phyloP scores from a whole-genome alignment of 2,797 vertebrate species.

The Mallotus villosus region DNA sequence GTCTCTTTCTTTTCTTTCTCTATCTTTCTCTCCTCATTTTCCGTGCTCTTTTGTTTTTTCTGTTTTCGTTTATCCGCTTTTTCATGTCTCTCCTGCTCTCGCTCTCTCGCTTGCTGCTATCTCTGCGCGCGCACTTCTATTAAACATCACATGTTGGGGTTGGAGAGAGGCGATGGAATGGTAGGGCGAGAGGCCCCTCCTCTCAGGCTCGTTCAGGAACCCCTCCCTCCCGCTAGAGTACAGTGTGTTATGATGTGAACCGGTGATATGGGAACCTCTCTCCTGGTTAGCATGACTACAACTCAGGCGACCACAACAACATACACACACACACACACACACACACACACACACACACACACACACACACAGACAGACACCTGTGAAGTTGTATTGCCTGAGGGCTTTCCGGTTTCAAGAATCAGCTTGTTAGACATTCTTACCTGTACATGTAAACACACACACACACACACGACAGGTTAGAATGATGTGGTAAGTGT shows the following conservation, averaged over 20 bases:
- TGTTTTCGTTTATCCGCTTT: too few species aligned
- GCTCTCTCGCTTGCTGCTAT: too few species aligned
- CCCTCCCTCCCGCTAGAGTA: conserved; percentile 20
- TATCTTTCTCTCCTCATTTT: too few species aligned
- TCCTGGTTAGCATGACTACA: conserved; percentile 1
- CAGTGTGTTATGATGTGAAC: conserved; percentile 18
- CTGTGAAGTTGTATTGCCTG: not conserved
- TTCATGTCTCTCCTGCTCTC: too few species aligned
- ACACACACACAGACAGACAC: conserved; percentile 3
- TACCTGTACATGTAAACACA: not conserved
- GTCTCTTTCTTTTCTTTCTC: too few species aligned
- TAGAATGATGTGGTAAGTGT: not conserved
- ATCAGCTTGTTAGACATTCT: not conserved
- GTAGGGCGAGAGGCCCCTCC: not conserved
- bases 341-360: conserved; percentile 7
- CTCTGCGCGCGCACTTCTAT: too few species aligned
- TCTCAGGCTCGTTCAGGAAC: not conserved
- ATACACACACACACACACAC: conserved; percentile 7
- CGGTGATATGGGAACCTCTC: conserved; percentile 20
- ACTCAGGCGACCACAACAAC: conserved; percentile 23
- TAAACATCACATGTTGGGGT: not conserved
- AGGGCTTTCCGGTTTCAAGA: not conserved
- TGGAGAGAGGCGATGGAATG: not conserved
- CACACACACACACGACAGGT: not conserved
- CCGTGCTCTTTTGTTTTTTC: too few species aligned